These are phyloP conservation scores for Panurus biarmicus DNA, from an alignment of 2,113 vertebrate genomes.

Conservation along the genomic window DNA sequence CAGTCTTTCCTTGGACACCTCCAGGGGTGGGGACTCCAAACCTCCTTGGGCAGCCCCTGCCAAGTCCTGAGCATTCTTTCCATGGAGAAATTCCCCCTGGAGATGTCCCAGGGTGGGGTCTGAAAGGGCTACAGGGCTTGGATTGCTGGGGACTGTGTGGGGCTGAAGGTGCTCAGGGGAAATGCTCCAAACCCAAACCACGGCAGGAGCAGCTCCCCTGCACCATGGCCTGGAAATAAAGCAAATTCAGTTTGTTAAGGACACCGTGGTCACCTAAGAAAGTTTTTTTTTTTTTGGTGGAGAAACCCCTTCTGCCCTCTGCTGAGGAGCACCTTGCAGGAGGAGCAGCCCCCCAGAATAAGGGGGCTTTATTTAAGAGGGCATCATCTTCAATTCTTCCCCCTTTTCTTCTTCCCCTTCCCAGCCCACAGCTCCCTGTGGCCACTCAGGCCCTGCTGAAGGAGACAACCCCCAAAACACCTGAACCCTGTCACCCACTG, in stretches of 20 bases:
- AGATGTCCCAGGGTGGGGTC: accelerated
- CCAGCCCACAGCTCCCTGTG: accelerated
- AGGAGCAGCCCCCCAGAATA: neutral
- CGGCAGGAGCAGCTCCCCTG: neutral
- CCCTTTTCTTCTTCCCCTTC: neutral
- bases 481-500: accelerated
- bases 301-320: neutral
- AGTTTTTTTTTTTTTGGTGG: neutral
- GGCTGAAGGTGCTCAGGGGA: neutral
- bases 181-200: neutral
- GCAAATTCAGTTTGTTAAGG: accelerated
- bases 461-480: neutral
- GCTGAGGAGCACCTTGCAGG: neutral
- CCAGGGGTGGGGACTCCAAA: neutral
- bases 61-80: accelerated
- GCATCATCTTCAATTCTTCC: neutral
- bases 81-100: neutral
- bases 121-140: neutral
- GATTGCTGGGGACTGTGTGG: accelerated
- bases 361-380: neutral
- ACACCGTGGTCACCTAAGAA: accelerated
- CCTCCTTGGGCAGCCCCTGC: neutral
- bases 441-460: accelerated
- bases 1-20: neutral
- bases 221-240: accelerated